Evolutionary conservation across 1,140 invertebrate genomes (phyloP).

Genomic region (Saxidomus purpurata): DNA sequence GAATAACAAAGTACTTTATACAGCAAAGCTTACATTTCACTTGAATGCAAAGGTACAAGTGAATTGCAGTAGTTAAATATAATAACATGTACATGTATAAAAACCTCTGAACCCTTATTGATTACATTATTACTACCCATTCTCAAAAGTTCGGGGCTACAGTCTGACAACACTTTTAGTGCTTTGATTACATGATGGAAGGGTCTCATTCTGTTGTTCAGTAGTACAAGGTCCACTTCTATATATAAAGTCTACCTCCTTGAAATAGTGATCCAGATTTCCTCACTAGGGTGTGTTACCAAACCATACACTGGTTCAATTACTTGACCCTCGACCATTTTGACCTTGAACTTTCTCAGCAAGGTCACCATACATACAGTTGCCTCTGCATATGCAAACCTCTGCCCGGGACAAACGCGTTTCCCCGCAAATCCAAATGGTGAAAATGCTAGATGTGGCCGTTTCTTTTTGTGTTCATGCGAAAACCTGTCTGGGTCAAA

Average conservation of each 20-base stretch:
- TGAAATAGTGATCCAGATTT: conserved; percentile 83
- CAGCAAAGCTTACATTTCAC: too few species aligned
- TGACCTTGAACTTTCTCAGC: conserved; percentile 77
- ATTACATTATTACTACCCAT: too few species aligned
- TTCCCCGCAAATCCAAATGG: conserved; percentile 85
- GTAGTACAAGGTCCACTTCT: too few species aligned
- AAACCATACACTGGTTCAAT: conserved; percentile 80
- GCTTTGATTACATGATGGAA: too few species aligned
- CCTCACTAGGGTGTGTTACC: conserved; percentile 82
- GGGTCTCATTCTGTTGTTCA: too few species aligned
- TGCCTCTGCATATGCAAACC: conserved; percentile 75
- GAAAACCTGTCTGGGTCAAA: conserved; percentile 85
- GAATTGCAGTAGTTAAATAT: too few species aligned
- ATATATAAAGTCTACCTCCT: conserved; percentile 68
- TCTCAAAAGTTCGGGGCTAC: too few species aligned
- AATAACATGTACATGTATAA: too few species aligned
- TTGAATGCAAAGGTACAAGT: too few species aligned
- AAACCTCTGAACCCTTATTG: too few species aligned
- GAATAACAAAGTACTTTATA: too few species aligned
- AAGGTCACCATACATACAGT: conserved; percentile 72
- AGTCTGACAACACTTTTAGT: too few species aligned
- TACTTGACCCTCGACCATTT: conserved; percentile 79
- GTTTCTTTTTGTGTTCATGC: conserved; percentile 70
- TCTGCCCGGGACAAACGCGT: conserved; percentile 80
- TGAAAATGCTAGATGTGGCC: conserved; percentile 75